Evolutionary conservation across 2,797 vertebrate genomes (phyloP).

Genomic region (Cryptoblepharus egeriae): DNA sequence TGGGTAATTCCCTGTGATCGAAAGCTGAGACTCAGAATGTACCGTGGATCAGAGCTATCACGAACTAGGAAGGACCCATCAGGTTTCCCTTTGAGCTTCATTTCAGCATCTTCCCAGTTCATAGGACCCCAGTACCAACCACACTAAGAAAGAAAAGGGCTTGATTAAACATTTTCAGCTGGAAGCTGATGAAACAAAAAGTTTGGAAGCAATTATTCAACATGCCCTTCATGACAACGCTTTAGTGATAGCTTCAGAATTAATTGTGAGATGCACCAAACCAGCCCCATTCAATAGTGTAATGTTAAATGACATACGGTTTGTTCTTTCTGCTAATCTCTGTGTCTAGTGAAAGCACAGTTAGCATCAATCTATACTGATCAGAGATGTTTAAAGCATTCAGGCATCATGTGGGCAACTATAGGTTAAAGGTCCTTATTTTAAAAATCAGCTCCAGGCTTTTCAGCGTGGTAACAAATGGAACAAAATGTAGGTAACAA

Average conservation of each 20-base stretch:
- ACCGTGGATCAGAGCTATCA: conserved; percentile 94
- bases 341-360: background rate
- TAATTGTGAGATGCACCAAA: background rate
- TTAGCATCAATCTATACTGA: background rate
- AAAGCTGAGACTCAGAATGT: conserved; percentile 98
- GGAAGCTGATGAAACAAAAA: background rate
- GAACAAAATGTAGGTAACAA: background rate
- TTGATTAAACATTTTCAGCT: background rate
- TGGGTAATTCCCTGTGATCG: conserved; percentile 95
- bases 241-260: background rate
- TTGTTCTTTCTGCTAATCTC: background rate
- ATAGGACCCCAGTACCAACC: conserved; percentile 98
- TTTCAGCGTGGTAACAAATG: background rate
- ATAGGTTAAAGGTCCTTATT: background rate
- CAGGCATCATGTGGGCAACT: background rate
- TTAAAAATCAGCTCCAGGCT: background rate
- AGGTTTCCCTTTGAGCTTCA: conserved; percentile 94
- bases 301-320: background rate
- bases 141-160: conserved; percentile 75
- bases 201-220: background rate
- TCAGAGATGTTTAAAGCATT: background rate
- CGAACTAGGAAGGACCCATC: conserved; percentile 96
- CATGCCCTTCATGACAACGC: background rate
- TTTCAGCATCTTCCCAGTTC: conserved; percentile 98
- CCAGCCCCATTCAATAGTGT: background rate